Base-by-base conservation (phyloP, 2,888 invertebrate species). In the Andrena praecox region DNA sequence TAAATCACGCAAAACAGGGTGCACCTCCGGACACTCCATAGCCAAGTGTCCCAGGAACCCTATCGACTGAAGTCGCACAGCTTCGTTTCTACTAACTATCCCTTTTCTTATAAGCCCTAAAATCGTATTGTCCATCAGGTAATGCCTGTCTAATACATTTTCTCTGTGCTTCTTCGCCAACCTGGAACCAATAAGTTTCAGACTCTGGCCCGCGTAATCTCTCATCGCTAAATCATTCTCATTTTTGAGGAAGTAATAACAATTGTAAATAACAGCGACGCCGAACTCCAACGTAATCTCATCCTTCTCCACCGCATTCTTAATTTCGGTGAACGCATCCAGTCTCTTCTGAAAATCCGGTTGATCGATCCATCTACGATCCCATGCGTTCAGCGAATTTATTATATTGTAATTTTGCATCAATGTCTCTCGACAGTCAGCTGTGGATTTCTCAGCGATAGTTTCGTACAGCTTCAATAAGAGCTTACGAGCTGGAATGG, bases 361-460 rank as follows among this genome's bases (percentile, higher is more conserved):
- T 92, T 99, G 99, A 89, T 99, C 99, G n/a, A 99, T 95, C 96
- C 97, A 97, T 84, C 96, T 96, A 62, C 95, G 95, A 94, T 99
- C 97, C 95, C 96, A 98, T 0, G 99, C 96, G 94, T 99, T 99
- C 89, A 99, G 95, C 93, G 97, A 96, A 5, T 93, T 92, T 2
- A 97, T 94, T 16, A 97, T 91, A 16, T 95, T 93, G 0, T 95
- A 95, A 72, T 95, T 95, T 72, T 95, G 94, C 60, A 95, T 94
- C 67, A 96, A 90, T 52, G 94, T 86, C 12, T 95, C 94, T 0
- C 78, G 80, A 56, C 1, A 90, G 31, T 88, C 89, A n/a, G 90
- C 90, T 48, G 90, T 77, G 0, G 94, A 92, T 82, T 94, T 95
- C 68, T 95, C 94, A 2, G 96, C 95, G 74, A 97, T 96, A 6